Conservation (phyloP, 2,888 invertebrate genomes). For the Epinotia brunnichana region DNA sequence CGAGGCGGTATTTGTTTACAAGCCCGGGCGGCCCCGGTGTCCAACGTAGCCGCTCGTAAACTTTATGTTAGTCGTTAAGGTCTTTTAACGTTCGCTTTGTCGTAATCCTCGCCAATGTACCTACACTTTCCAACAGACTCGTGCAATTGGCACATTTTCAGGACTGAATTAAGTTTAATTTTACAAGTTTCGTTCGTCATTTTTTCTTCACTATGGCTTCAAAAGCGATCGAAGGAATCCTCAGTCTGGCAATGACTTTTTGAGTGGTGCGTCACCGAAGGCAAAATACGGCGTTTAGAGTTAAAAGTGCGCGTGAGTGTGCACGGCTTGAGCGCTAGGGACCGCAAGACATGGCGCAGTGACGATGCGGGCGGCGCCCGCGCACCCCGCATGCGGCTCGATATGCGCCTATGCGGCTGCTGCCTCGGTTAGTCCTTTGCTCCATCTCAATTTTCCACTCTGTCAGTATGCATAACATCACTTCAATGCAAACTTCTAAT, state of each 20-base stretch:
- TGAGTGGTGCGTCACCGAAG: conserved; percentile 42
- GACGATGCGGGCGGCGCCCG: conserved; percentile 66
- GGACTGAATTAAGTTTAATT: background rate
- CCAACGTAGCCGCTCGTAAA: conserved; percentile 56
- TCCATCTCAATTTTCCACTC: conserved; percentile 33
- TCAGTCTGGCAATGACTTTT: conserved; percentile 20
- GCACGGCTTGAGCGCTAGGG: conserved; percentile 56
- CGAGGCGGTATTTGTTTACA: conserved; percentile 69
- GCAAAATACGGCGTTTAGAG: conserved; percentile 71
- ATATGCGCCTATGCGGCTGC: conserved; percentile 81
- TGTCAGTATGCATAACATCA: conserved; percentile 19
- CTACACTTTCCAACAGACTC: background rate
- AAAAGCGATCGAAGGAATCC: conserved; percentile 1
- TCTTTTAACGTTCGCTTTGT: conserved; percentile 29
- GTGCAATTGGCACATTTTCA: conserved; percentile 7
- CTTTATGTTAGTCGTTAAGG: conserved; percentile 47
- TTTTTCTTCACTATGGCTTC: background rate
- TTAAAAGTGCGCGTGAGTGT: conserved; percentile 75
- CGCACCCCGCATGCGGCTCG: conserved; percentile 67
- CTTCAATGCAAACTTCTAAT: conserved; percentile 9
- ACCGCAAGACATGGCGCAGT: conserved; percentile 66
- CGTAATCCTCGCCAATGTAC: conserved; percentile 18
- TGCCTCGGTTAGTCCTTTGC: conserved; percentile 73
- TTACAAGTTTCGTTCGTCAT: background rate
- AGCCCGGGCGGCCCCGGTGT: conserved; percentile 57